phyloP scores from a whole-genome alignment of 2,113 vertebrate genomes.

The Cynopterus brachyotis region DNA sequence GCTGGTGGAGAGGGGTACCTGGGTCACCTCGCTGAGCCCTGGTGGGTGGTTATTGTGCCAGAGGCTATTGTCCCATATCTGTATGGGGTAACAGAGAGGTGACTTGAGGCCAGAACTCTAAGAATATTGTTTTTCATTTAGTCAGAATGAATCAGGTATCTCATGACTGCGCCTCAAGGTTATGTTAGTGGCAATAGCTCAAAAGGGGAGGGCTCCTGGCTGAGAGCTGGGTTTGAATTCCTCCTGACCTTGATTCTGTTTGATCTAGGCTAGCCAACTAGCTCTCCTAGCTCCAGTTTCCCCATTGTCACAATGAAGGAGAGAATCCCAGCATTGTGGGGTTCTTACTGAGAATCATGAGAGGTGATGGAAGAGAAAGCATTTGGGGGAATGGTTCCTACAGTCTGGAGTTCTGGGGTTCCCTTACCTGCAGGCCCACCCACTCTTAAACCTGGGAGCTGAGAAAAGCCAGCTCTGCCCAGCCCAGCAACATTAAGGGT shows the following conservation, averaged over 20 bases:
- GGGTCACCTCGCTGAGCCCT: not conserved
- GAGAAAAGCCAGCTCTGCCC: not conserved
- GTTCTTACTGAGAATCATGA: not conserved
- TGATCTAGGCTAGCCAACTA: not conserved
- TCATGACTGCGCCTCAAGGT: not conserved
- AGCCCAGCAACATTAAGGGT: slow-evolving; percentile 34
- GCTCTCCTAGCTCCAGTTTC: not conserved
- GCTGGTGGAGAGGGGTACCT: not conserved
- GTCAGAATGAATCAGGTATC: not conserved
- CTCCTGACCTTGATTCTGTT: not conserved
- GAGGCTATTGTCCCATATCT: not conserved
- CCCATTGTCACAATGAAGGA: not conserved
- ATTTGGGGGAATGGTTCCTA: not conserved
- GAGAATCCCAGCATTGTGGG: not conserved
- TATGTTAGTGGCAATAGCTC: not conserved
- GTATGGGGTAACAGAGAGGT: not conserved
- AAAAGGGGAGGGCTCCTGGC: not conserved
- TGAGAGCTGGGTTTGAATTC: not conserved
- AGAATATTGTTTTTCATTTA: not conserved
- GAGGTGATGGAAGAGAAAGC: not conserved
- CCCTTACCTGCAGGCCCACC: not conserved
- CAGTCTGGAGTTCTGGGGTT: not conserved
- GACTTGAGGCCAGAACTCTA: not conserved
- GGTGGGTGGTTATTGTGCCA: not conserved
- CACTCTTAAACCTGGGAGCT: not conserved